Percentiles rank a stretch among this genome's conserved stretches.
Conservation (phyloP, 2,888 invertebrate species). For the Adineta ricciae region DNA sequence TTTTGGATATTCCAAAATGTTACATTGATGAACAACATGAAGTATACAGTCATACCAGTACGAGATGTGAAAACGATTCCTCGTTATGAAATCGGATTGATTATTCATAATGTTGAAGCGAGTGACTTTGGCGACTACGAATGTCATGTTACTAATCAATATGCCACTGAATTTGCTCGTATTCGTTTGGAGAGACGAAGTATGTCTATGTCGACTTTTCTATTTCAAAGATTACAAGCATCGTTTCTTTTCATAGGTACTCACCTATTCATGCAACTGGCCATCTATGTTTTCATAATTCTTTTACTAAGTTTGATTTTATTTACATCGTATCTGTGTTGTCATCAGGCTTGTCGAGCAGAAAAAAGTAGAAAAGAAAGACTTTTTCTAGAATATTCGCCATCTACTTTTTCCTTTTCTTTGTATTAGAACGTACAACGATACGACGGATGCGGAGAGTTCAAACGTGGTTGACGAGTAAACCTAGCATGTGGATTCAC, state of each 20-base stretch:
- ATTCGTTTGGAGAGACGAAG: conserved; percentile 10
- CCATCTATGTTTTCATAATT: neutral
- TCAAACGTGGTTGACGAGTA: conserved; percentile 11
- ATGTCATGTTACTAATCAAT: conserved; percentile 10
- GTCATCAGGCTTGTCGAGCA: neutral
- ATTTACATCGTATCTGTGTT: neutral
- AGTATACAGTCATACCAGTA: neutral
- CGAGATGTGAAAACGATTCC: neutral
- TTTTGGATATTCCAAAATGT: neutral
- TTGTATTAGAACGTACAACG: neutral
- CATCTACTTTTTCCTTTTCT: neutral
- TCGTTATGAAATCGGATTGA: neutral
- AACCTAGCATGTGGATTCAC: conserved; percentile 19
- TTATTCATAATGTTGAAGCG: neutral
- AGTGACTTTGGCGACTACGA: neutral
- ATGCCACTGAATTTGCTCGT: neutral
- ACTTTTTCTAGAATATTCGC: no score
- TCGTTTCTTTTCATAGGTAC: neutral
- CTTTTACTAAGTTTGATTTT: neutral
- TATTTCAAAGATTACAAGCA: no score
- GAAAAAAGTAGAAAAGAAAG: neutral
- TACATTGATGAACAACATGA: neutral
- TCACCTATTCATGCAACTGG: neutral
- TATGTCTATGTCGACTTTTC: neutral
- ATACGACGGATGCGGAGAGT: neutral